Evolutionary conservation across 2,797 vertebrate genomes (phyloP), one percentile per base, ranked within the genome.

Genomic region (Kryptopterus vitreolus): DNA sequence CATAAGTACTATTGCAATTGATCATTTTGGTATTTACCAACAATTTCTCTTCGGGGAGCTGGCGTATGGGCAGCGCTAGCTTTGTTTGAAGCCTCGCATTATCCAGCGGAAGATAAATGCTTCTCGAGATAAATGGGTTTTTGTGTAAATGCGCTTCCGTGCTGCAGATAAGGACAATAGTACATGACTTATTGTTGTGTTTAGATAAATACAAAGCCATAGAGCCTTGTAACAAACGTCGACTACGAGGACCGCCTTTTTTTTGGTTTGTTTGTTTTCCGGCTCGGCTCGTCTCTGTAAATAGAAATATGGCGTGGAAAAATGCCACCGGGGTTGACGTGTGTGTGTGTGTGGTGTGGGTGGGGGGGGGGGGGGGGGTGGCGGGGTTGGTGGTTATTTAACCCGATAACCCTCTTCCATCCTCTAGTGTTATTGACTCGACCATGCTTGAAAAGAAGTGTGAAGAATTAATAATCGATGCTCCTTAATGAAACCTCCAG

Each of bases 171-270:
- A 70, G 65, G 38, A 59, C 52, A 69, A 70, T 18, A 29, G 46
- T 65, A 66, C 71, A 74, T 50, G 52, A 75, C 50, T n/a, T 75
- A 75, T 58, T 68, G 63, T 57, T 76, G 33, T 58, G 35, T 29
- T 76, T 50, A 66, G 62, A 80, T 66, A 68, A 76, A 76, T 26
- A 43, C 24, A 69, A 58, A 58, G 62, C 52, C 61, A 66, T 57
- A 43, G 15, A 58, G 79, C 59, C n/a, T 16, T 59, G 24, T 13
- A 50, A 63, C 61, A 63, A 63, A 50, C 53, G 58, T 63, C 10
- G 43, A 65, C 48, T 55, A n/a, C 50, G n/a, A 9, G 31, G 10
- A 52, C 31, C 58, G 10, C n/a, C n/a, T n/a, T n/a, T n/a, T n/a
- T n/a, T n/a, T n/a, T n/a, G 3, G 18, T 13, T 26, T n/a, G n/a